A percentile compares a stretch with the other conserved stretches of the same genome.
These are phyloP conservation scores for Aegithalos caudatus DNA, from an alignment of 2,113 vertebrate genomes.

Conservation along the genomic window DNA sequence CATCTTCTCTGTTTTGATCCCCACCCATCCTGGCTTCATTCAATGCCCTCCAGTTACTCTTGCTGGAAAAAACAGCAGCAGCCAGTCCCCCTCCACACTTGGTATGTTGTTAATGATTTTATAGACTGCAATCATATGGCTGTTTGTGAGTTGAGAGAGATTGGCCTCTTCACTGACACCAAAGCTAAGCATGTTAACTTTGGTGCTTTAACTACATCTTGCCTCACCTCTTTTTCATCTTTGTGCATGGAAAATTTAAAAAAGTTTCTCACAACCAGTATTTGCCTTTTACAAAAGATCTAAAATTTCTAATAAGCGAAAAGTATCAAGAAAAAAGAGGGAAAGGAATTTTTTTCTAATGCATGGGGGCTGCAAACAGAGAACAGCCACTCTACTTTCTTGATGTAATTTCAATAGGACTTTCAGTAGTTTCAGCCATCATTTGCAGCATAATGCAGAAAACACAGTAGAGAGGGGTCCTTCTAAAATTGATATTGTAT, in stretches of 20 bases:
- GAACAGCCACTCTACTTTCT: background rate
- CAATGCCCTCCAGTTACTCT: background rate
- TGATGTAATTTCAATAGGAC: background rate
- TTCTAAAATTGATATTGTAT: background rate
- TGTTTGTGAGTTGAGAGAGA: background rate
- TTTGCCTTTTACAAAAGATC: background rate
- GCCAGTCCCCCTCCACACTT: background rate
- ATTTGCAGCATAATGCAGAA: background rate
- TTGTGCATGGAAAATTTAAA: background rate
- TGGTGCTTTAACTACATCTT: background rate
- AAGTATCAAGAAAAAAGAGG: background rate
- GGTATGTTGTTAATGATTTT: background rate
- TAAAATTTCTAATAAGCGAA: background rate
- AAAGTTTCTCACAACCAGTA: background rate
- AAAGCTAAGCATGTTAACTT: background rate
- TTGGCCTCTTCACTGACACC: background rate
- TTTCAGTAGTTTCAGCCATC: background rate
- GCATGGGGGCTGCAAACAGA: background rate
- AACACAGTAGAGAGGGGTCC: background rate
- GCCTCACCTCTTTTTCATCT: background rate
- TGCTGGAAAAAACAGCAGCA: background rate
- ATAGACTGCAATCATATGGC: background rate
- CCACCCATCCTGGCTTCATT: background rate
- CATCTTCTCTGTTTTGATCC: background rate
- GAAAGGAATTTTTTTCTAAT: background rate